phyloP scores from a whole-genome alignment of 2,797 vertebrate species.

The Lacerta agilis region DNA sequence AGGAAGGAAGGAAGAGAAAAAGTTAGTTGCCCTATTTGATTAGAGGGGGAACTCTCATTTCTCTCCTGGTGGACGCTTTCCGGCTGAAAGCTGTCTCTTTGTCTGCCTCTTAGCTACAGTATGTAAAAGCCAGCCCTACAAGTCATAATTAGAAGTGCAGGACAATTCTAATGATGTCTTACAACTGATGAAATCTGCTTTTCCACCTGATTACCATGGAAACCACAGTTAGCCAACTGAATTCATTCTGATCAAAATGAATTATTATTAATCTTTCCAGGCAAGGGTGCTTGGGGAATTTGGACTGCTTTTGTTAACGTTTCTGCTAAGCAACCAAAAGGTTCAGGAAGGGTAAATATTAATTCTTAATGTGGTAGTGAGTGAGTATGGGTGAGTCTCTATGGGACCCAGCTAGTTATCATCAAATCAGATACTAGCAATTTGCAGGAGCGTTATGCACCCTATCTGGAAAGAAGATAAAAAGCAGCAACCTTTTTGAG shows the following conservation, averaged over 20 bases:
- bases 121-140: slow-evolving; percentile 64
- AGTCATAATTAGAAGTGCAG: slow-evolving; percentile 79
- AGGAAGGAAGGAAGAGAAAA: not conserved
- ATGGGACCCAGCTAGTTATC: slow-evolving; percentile 57
- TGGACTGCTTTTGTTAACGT: slow-evolving; percentile 74
- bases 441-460: slow-evolving; percentile 67
- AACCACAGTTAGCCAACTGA: slow-evolving; percentile 74
- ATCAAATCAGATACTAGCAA: slow-evolving; percentile 75
- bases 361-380: slow-evolving; percentile 72
- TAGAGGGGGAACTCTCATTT: slow-evolving; percentile 42
- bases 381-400: slow-evolving; percentile 66
- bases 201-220: slow-evolving; percentile 80
- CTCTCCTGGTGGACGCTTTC: slow-evolving; percentile 53
- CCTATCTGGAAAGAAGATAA: slow-evolving; percentile 63
- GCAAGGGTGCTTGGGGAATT: slow-evolving; percentile 70
- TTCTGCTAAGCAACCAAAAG: slow-evolving; percentile 70
- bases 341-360: slow-evolving; percentile 75
- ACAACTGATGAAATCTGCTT: slow-evolving; percentile 78
- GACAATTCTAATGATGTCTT: slow-evolving; percentile 79
- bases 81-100: slow-evolving; percentile 59
- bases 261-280: slow-evolving; percentile 78
- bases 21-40: not conserved
- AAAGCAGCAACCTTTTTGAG: slow-evolving; percentile 32
- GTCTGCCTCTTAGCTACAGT: slow-evolving; percentile 65
- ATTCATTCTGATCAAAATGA: slow-evolving; percentile 78